Conservation (phyloP, 35 echinoderm and acorn worm genomes). For the Acanthaster planci region DNA sequence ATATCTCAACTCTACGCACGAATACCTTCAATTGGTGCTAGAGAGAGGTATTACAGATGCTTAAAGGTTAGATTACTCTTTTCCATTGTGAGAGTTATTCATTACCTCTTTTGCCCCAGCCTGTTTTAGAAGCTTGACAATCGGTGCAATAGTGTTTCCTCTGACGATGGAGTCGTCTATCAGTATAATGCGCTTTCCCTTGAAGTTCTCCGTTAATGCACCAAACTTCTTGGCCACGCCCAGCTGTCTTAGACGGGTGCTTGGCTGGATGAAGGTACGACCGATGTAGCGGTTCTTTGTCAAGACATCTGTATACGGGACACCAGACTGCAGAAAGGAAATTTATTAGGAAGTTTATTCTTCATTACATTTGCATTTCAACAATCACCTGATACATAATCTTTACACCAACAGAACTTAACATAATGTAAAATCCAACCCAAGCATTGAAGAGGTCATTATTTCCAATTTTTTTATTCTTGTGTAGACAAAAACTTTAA, state of each 20-base stretch:
- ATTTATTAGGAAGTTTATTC: neutral
- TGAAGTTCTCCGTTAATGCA: constrained; percentile 89
- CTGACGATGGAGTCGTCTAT: constrained; percentile 98
- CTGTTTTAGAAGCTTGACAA: constrained; percentile 81
- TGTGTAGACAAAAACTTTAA: too few species aligned
- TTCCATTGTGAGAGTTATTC: too few species aligned
- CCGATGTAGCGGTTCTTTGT: constrained; percentile 97
- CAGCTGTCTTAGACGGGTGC: constrained; percentile 77
- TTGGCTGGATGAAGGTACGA: constrained; percentile 99
- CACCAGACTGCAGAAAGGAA: constrained; percentile 69
- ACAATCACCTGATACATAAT: too few species aligned
- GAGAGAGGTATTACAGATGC: too few species aligned
- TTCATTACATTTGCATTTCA: too few species aligned
- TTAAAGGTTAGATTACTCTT: too few species aligned
- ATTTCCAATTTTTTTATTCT: too few species aligned
- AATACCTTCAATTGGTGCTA: too few species aligned
- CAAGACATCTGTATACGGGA: constrained; percentile 90
- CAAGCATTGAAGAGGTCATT: too few species aligned
- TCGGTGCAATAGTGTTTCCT: constrained; percentile 93
- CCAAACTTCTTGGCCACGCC: constrained; percentile 99
- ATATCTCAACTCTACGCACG: too few species aligned
- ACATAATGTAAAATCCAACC: too few species aligned
- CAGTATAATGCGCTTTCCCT: constrained; percentile 78
- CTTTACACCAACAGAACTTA: too few species aligned
- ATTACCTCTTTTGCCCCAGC: constrained; percentile 94